Conservation (phyloP, 2,888 invertebrate species). For the Stenoptilia bipunctidactyla region DNA sequence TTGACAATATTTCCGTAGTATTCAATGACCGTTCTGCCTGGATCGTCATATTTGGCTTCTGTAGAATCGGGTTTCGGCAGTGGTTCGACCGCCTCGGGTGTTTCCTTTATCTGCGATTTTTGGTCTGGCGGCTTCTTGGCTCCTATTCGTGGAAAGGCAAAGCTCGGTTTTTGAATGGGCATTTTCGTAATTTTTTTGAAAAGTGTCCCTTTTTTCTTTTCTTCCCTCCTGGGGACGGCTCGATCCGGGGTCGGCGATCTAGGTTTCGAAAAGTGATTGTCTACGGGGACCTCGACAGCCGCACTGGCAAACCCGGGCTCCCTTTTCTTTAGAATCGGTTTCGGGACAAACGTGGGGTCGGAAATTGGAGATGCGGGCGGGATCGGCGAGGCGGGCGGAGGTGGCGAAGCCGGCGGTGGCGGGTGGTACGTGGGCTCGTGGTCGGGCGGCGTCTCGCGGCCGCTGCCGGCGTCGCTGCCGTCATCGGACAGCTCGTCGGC, state of each 20-base stretch:
- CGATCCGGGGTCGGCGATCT: neutral
- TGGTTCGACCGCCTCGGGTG: conserved; percentile 19
- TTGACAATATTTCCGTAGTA: conserved; percentile 86
- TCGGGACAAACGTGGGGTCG: conserved; percentile 81
- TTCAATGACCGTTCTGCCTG: conserved; percentile 79
- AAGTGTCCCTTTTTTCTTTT: conserved; percentile 33
- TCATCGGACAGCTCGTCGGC: conserved; percentile 57
- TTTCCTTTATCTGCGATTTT: conserved; percentile 20
- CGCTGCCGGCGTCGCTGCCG: conserved; percentile 46
- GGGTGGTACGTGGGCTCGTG: conserved; percentile 42
- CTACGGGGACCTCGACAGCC: neutral
- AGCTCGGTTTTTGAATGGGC: conserved; percentile 39
- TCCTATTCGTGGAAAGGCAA: conserved; percentile 40
- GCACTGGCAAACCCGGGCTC: conserved; percentile 33
- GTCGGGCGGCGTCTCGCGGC: conserved; percentile 32
- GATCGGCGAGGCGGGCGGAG: conserved; percentile 73
- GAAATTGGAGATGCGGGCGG: no score
- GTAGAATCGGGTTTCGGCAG: conserved; percentile 24
- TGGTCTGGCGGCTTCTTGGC: conserved; percentile 33
- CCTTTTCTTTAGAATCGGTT: conserved; percentile 81
- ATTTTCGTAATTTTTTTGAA: conserved; percentile 57
- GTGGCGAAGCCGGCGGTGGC: conserved; percentile 69
- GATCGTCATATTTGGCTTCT: conserved; percentile 55
- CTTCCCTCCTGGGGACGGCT: conserved; percentile 39
- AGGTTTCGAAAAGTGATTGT: neutral